These are phyloP conservation scores for Therioaphis trifolii DNA, from an alignment of 2,888 invertebrate species.

Conservation along the genomic window DNA sequence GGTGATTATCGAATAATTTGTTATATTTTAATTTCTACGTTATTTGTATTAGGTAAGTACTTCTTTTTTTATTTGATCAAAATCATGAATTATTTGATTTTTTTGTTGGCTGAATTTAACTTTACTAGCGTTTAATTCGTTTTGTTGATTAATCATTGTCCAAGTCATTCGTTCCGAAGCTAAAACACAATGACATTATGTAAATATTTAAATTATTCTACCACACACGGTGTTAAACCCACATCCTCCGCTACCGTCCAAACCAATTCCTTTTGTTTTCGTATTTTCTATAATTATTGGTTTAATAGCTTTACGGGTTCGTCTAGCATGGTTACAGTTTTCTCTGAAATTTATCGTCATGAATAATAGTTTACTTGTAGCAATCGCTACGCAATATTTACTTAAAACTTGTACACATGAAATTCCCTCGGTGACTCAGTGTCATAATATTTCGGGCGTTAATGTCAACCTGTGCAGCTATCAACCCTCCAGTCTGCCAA, in stretches of 20 bases:
- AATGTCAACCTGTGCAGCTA: constrained; percentile 3
- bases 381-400: neutral
- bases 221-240: neutral
- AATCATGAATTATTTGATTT: constrained; percentile 33
- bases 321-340: neutral
- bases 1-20: neutral
- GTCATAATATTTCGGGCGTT: constrained; percentile 33
- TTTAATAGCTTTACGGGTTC: too few relatives aligned
- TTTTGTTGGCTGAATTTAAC: neutral
- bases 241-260: neutral
- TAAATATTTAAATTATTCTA: neutral
- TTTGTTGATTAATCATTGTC: constrained; percentile 34
- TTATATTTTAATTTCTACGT: neutral
- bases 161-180: constrained; percentile 48
- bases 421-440: constrained; percentile 1
- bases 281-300: neutral
- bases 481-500: constrained; percentile 55
- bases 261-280: constrained; percentile 38
- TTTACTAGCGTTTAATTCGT: constrained; percentile 24
- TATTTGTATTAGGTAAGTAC: constrained; percentile 22
- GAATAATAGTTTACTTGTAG: too few relatives aligned
- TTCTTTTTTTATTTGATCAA: constrained; percentile 42
- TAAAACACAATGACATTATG: neutral
- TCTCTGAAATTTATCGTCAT: constrained; percentile 15
- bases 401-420: constrained; percentile 47